Evolutionary conservation across 2,888 invertebrate species (phyloP), one percentile per base, ranked within the genome.

Genomic region (Iphiclides podalirius): DNA sequence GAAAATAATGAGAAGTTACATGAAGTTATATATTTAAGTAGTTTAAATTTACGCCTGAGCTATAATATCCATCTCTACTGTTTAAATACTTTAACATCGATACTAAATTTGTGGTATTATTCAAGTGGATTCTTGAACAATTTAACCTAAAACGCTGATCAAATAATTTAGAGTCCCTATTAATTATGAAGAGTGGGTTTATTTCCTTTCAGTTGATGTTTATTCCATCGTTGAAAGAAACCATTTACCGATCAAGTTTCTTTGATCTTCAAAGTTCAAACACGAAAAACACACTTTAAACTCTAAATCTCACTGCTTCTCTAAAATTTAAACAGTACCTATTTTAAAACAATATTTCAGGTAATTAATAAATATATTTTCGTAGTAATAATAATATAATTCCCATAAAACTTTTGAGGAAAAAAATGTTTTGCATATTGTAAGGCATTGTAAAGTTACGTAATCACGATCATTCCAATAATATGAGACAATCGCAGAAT

Each of bases 231-330:
- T 61, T 71, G 72, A 79, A 71, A 63, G 60, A 72, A 75, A 74
- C 70, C 74, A 76, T 61, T 57, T 59, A 41, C 58, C 64, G 65
- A 61, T 55, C 58, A 60, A 63, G 54, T 63, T n/a, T 60, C 75
- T 80, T 81, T 82, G 78, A 82, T 78, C 73, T 76, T 62, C 57
- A 55, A 52, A 28, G 40, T 58, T 61, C 58, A 59, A 48, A 48
- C 37, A 42, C 31, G 50, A n/a, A n/a, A n/a, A n/a, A n/a, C n/a
- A n/a, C n/a, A n/a, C n/a, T n/a, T n/a, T n/a, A n/a, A n/a, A 48
- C 33, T 48, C 47, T 37, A 54, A 41, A 42, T 45, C 43, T 42
- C 35, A 45, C 40, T 33, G 20, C 31, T 34, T 33, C 8, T 11
- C 13, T 34, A 13, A 34, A 20, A 33, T 23, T 36, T 45, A 50